Conservation (phyloP, 2,888 invertebrate species). For the Microplitis manilae region DNA sequence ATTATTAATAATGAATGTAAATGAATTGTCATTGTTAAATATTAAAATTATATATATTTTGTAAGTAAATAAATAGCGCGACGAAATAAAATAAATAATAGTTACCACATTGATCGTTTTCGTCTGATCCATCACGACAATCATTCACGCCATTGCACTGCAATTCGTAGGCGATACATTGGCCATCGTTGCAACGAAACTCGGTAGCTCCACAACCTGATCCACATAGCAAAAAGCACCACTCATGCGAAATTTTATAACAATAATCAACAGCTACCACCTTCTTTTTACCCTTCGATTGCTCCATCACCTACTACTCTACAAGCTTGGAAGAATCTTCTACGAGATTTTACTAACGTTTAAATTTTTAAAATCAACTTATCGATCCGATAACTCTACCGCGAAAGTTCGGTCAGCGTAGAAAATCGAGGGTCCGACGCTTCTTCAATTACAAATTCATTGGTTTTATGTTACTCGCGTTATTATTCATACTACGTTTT, state of each 20-base stretch:
- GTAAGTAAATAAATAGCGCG: constrained; percentile 4
- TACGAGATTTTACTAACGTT: constrained; percentile 14
- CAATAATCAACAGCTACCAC: constrained; percentile 43
- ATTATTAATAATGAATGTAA: neutral
- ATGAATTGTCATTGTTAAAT: neutral
- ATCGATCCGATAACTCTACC: constrained; percentile 29
- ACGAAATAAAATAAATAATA: constrained; percentile 42
- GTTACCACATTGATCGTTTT: constrained; percentile 73
- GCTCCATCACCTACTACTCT: constrained; percentile 21
- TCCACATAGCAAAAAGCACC: constrained; percentile 64
- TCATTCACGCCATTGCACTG: constrained; percentile 77
- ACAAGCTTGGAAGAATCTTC: constrained; percentile 28
- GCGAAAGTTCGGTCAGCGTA: constrained; percentile 25
- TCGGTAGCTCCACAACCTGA: constrained; percentile 73
- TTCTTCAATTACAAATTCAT: constrained; percentile 7
- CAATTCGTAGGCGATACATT: constrained; percentile 75
- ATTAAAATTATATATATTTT: neutral
- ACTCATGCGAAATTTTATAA: constrained; percentile 63
- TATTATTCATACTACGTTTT: neutral
- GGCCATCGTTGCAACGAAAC: constrained; percentile 74
- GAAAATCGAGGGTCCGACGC: constrained; percentile 9
- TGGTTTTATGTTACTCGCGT: neutral
- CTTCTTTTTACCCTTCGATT: constrained; percentile 19
- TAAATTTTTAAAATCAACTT: constrained; percentile 29
- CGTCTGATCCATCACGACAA: constrained; percentile 77